Base-by-base conservation (phyloP, 2,113 vertebrate genomes). In the Ariopsis seemanni region DNA sequence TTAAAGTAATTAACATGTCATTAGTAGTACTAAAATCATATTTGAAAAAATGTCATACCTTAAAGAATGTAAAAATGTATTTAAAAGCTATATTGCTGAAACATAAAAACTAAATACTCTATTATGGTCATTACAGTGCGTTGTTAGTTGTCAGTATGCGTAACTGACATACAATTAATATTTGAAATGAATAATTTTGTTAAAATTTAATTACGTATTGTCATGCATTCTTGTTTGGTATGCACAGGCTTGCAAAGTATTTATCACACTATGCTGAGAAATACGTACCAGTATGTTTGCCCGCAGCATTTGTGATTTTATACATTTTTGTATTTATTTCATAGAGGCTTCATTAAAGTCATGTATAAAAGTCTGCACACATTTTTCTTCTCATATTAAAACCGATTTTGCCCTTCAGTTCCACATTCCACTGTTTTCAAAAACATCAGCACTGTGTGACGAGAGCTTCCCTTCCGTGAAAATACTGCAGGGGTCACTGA, bases 401-500 rank as follows among this genome's bases (percentile, higher is more conserved):
- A 27, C 58, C 53, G 53, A 62, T 81, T 30, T 53, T 53, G 52
- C 53, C 50, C 57, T 77, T 72, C 63, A 65, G 80, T 71, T 78
- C 58, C 60, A 30, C 14, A 83, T 50, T 83, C 69, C 20, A 12
- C 34, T 82, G 42, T 77, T 86, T 88, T 53, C 42, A 77, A 60
- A 85, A 58, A 25, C 75, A 27, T 10, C 62, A 83, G 79, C 52
- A 34, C 85, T 50, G 65, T 85, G 58, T 85, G 86, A 86, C 83
- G 83, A 65, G 63, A 48, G 62, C 79, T 11, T 87, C 69, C 62
- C 57, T 88, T 88, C 89, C 89, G 15, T 81, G 55, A 72, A 88
- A 58, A 77, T 86, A 88, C 89, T 88, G 89, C 87, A 90, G 89
- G 89, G 89, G 89, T 90, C 89, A 90, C 87, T 90, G 89, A 88